Evolutionary conservation across 2,888 invertebrate species (phyloP).

Genomic region (Chydorus sphaericus): DNA sequence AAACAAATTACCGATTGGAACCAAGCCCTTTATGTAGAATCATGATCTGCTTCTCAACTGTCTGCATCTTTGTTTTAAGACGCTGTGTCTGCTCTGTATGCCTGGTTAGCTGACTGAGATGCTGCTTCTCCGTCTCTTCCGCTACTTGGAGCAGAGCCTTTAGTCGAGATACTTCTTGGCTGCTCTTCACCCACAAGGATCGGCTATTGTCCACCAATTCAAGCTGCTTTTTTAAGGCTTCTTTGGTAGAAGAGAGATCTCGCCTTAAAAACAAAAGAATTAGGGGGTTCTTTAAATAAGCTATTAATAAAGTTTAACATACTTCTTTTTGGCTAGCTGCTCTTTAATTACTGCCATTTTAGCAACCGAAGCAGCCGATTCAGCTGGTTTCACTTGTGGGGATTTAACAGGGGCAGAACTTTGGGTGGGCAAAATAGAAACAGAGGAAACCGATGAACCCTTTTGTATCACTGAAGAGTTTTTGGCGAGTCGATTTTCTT

Average conservation of each 20-base stretch:
- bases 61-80: constrained; percentile 3
- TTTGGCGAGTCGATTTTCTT: too few species aligned
- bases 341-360: too few species aligned
- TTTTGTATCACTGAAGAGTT: too few species aligned
- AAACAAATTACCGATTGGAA: background rate
- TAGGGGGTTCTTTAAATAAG: too few species aligned
- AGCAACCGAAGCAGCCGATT: too few species aligned
- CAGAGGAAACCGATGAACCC: too few species aligned
- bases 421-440: too few species aligned
- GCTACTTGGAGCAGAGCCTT: constrained; percentile 1
- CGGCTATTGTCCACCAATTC: constrained; percentile 1
- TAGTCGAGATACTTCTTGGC: background rate
- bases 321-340: too few species aligned
- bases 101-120: background rate
- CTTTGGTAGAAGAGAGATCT: background rate
- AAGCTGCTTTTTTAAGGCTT: background rate
- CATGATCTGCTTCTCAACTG: background rate
- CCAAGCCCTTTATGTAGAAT: background rate
- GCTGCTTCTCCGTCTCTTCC: background rate
- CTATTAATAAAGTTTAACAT: too few species aligned
- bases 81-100: background rate
- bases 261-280: background rate
- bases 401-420: too few species aligned
- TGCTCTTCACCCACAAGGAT: background rate
- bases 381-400: too few species aligned